Conservation (phyloP, 37 sponge, comb jelly and placozoan species). For the Diacarnus erythraeanus region DNA sequence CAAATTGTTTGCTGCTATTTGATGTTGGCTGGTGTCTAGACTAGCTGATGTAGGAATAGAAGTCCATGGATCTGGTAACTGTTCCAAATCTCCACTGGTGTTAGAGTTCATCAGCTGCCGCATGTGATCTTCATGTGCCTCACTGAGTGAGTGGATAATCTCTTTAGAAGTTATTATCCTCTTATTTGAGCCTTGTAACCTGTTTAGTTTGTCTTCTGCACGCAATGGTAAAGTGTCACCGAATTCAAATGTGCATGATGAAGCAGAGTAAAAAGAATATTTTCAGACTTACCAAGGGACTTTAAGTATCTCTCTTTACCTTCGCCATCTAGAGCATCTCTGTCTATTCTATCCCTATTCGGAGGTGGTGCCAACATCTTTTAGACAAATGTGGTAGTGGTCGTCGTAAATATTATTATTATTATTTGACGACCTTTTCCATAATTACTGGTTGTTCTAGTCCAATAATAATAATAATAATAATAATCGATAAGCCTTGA, state of each 20-base stretch:
- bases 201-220: constrained; percentile 6
- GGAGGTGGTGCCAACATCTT: constrained; percentile 38
- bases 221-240: background rate
- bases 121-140: constrained; percentile 68
- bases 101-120: background rate
- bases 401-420: too few relatives aligned
- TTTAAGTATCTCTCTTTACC: constrained; percentile 39
- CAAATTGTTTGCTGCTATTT: background rate
- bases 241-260: background rate
- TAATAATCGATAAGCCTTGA: too few relatives aligned
- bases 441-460: background rate
- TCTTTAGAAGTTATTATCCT: constrained; percentile 31
- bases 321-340: constrained; percentile 28
- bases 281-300: constrained; percentile 40
- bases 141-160: constrained; percentile 26
- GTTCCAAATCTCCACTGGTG: too few relatives aligned
- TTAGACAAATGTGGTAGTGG: too few relatives aligned
- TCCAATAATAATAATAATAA: too few relatives aligned
- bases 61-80: background rate
- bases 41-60: background rate
- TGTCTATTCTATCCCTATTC: background rate
- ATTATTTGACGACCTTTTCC: too few relatives aligned
- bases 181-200: constrained; percentile 18
- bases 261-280: background rate
- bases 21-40: background rate